A percentile compares a stretch with the other conserved stretches of the same genome.
Evolutionary conservation across 37 sponge, comb jelly and placozoan genomes (phyloP).

Genomic region (Crambe crambe): DNA sequence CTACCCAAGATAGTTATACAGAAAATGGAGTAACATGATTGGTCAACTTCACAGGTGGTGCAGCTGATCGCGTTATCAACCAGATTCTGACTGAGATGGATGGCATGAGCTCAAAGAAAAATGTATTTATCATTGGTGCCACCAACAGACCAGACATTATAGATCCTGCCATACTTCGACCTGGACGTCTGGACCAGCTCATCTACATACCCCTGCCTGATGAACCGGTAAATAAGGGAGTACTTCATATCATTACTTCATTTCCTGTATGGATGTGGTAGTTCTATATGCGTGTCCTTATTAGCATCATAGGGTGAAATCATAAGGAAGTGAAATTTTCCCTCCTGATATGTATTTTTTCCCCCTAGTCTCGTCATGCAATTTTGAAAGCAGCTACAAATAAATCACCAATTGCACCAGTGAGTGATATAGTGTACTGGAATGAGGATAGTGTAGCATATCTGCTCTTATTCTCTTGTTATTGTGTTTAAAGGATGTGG

Average conservation of each 20-base stretch:
- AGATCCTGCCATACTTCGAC: constrained; percentile 97
- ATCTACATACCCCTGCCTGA: constrained; percentile 99
- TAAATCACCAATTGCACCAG: constrained; percentile 89
- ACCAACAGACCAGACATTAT: constrained; percentile 99
- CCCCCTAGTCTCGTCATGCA: constrained; percentile 34
- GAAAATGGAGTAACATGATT: too few species aligned
- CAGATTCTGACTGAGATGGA: constrained; percentile 99
- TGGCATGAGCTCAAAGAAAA: constrained; percentile 98
- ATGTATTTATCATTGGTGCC: constrained; percentile 99
- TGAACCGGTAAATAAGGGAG: constrained; percentile 65
- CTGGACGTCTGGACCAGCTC: constrained; percentile 97
- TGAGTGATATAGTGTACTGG: too few species aligned
- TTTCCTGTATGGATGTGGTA: too few species aligned
- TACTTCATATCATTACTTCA: neutral
- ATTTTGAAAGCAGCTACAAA: constrained; percentile 89
- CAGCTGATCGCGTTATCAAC: constrained; percentile 99
- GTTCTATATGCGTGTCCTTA: too few species aligned
- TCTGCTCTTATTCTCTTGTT: too few species aligned
- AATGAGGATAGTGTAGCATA: too few species aligned
- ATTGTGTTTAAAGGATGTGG: constrained; percentile 86
- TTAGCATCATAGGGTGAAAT: too few species aligned
- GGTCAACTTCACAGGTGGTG: too few species aligned
- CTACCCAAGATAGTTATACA: too few species aligned
- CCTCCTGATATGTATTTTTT: too few species aligned
- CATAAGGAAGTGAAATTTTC: too few species aligned